phyloP scores from a whole-genome alignment of 2,113 vertebrate genomes.

The Bettongia penicillata region DNA sequence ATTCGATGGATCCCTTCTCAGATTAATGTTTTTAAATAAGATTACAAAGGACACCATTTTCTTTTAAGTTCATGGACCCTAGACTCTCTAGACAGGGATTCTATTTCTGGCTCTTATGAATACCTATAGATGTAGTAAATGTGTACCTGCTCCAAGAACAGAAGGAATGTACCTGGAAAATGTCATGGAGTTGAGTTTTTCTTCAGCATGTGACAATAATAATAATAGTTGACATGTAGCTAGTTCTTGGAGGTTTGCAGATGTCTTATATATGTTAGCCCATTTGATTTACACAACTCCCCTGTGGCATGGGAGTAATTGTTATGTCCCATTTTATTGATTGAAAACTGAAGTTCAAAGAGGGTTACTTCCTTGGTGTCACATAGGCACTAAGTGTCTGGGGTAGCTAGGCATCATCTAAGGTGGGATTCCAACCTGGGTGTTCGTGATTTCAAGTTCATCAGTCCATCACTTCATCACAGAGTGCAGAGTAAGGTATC shows the following conservation, averaged over 20 bases:
- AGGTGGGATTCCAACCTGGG: background rate
- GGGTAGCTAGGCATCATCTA: background rate
- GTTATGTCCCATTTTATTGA: background rate
- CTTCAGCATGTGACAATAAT: background rate
- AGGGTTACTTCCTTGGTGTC: background rate
- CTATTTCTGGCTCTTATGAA: background rate
- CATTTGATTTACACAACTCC: background rate
- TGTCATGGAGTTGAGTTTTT: background rate
- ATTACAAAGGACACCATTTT: background rate
- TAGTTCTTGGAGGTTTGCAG: background rate
- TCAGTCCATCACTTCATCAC: background rate
- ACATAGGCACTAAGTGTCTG: background rate
- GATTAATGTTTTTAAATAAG: background rate
- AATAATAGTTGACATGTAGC: background rate
- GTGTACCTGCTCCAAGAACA: background rate
- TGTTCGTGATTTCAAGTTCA: background rate
- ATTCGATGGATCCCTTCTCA: background rate
- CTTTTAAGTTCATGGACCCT: background rate
- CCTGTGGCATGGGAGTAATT: background rate
- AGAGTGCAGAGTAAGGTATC: background rate
- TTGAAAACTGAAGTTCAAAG: background rate
- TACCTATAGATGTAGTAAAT: background rate
- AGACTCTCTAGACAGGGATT: background rate
- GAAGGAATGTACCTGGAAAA: background rate
- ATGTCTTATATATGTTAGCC: background rate